Evolutionary conservation across 2,113 vertebrate species (phyloP), one percentile per base, ranked within the genome.

Genomic region (Heterotilapia buettikoferi): DNA sequence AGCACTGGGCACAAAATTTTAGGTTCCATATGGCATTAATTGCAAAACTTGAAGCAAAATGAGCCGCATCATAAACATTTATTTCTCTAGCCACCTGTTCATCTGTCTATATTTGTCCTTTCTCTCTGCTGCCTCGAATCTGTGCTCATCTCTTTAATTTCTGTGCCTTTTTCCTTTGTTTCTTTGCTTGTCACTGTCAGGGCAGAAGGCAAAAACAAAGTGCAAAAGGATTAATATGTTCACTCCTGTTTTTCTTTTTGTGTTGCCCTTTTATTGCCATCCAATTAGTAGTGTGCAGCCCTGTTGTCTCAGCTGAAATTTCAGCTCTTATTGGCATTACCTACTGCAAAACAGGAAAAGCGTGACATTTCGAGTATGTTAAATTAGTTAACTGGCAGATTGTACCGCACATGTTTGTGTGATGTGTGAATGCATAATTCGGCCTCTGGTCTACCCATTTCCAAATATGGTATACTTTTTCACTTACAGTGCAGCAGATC

Each of bases 41-140:
- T 86, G 80, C 57, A 88, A 86, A 89, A 92, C 84, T 84, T 89
- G 82, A 84, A 66, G 88, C 56, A 78, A 84, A 89, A 84, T 18
- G 26, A 85, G 84, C 66, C 11, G 40, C 84, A 7, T 89, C 85
- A 85, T 16, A 43, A 85, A 71, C 89, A 73, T 90, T 91, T 92
- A 88, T 80, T 50, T 90, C 54, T 78, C 43, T 63, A 47, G 76
- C 83, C 86, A 88, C 84, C 78, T 88, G 86, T 89, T 87, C 54
- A 82, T 88, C 45, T 78, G 10, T 78, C 45, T 13, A 33, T 33
- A 66, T 78, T 52, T 71, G 52, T 78, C 76, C 26, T 68, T 59
- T 53, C 56, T 26, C 11, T 63, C 13, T n/a, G 33, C 29, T 10
- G 71, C 18, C 14, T 36, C 18, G 1, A 54, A 53, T 84, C 13